Evolutionary conservation across 2,797 vertebrate genomes (phyloP), one percentile per base, ranked within the genome.

Genomic region (Eidolon dupreanum): DNA sequence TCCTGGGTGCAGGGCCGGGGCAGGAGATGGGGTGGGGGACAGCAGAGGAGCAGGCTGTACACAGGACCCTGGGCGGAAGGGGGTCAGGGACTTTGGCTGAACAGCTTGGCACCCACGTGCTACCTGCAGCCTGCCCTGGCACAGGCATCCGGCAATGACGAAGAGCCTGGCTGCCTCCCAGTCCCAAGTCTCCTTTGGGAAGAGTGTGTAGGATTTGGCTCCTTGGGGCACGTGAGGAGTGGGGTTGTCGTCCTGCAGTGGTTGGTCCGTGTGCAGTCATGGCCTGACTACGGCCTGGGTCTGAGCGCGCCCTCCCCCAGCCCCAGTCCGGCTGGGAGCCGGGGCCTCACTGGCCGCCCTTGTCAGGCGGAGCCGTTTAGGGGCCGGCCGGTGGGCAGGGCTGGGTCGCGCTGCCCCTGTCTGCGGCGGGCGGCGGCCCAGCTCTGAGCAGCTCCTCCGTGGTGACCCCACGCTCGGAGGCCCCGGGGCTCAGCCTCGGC

Each of bases 221-320:
- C 11, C 28, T 13, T 28, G 36, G 20, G 33, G 17, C 31, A 1
- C 0, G 16, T 8, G 8, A 57, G 78, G 55, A 31, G 9, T 31
- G 20, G 7, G 46, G 59, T 12, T n/a, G 71, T 33, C 11, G 38
- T 7, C 57, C 46, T 20, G 24, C 20, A 49, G 49, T 16, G 49
- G 15, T 49, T 16, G 1, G 49, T 49, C 49, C 5, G 49, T 49
- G 49, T 49, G 49, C 4, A 15, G 16, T 49, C 15, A 15, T 49
- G 49, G 49, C 15, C 49, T 1, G 13, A 49, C 49, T 16, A 17
- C 5, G 49, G 49, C 49, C 49, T 49, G 1, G 15, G 49, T 3
- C 46, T 13, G 46, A 46, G 43, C 1, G 43, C 10, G 4, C 46
- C 12, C 3, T 4, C 46, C 46, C 43, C 43, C 4, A n/a, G n/a